These are phyloP conservation scores for Villa cingulata DNA, from an alignment of 2,888 invertebrate genomes.

Conservation along the genomic window DNA sequence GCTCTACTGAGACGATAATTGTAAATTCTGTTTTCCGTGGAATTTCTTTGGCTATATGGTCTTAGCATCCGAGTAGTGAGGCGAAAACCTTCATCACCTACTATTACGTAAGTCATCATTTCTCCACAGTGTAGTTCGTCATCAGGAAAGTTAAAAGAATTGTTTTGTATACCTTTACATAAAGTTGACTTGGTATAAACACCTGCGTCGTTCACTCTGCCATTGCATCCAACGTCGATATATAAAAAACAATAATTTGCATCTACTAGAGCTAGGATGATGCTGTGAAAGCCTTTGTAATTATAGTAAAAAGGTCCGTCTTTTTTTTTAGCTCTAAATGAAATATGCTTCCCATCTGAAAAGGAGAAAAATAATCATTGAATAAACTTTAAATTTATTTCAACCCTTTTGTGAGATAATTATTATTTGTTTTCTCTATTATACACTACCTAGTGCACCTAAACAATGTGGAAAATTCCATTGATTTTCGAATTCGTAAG, in stretches of 20 bases:
- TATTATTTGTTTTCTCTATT: too few species aligned
- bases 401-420: too few species aligned
- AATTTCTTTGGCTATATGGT: conserved; percentile 4
- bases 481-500: too few species aligned
- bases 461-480: too few species aligned
- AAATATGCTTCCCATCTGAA: background rate
- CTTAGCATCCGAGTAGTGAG: conserved; percentile 10
- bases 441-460: too few species aligned
- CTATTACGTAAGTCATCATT: conserved; percentile 7
- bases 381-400: too few species aligned
- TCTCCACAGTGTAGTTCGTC: conserved; percentile 1
- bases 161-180: background rate
- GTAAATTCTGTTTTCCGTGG: background rate
- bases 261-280: conserved; percentile 16
- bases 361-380: too few species aligned
- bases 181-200: background rate
- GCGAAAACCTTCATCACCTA: conserved; percentile 12
- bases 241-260: conserved; percentile 15
- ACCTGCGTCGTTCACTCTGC: conserved; percentile 12
- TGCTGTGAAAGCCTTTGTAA: background rate
- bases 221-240: conserved; percentile 16
- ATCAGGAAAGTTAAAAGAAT: conserved; percentile 2
- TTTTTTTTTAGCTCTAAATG: background rate
- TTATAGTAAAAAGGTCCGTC: background rate
- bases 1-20: background rate